phyloP scores from a whole-genome alignment of 2,797 vertebrate species.

The Xyrichtys novacula region DNA sequence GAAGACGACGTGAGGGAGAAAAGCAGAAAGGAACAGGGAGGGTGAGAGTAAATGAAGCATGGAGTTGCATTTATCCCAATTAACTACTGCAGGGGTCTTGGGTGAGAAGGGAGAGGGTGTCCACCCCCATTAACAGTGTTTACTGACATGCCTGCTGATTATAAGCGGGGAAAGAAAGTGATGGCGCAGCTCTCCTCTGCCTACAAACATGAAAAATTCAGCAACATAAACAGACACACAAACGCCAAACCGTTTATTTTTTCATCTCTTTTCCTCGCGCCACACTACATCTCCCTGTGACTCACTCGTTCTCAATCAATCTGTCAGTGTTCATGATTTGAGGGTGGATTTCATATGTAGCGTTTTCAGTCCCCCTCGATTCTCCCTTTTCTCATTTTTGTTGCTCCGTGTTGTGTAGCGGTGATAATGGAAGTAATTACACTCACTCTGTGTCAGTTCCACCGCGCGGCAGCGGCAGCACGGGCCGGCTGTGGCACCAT shows the following conservation, averaged over 20 bases:
- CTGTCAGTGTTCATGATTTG: slow-evolving; percentile 28
- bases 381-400: slow-evolving; percentile 40
- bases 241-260: slow-evolving; percentile 5
- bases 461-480: slow-evolving; percentile 55
- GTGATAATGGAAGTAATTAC: slow-evolving; percentile 82
- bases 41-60: slow-evolving; percentile 80
- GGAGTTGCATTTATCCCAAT: slow-evolving; percentile 86
- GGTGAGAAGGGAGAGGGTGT: slow-evolving; percentile 76
- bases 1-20: slow-evolving; percentile 32
- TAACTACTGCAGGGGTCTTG: slow-evolving; percentile 82
- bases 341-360: slow-evolving; percentile 57
- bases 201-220: slow-evolving; percentile 49
- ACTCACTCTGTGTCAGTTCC: slow-evolving; percentile 67
- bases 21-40: slow-evolving; percentile 60
- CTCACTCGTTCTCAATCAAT: slow-evolving; percentile 40
- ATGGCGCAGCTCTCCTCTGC: slow-evolving; percentile 55
- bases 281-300: slow-evolving; percentile 19
- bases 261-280: slow-evolving; percentile 34
- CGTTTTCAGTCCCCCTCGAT: slow-evolving; percentile 58
- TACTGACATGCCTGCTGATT: slow-evolving; percentile 84
- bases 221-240: slow-evolving; percentile 4
- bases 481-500: slow-evolving; percentile 50
- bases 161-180: slow-evolving; percentile 66
- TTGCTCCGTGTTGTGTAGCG: slow-evolving; percentile 63
- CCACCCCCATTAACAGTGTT: slow-evolving; percentile 86